These are phyloP conservation scores for Microchrysa polita DNA, from an alignment of 2,888 invertebrate genomes.

Conservation along the genomic window DNA sequence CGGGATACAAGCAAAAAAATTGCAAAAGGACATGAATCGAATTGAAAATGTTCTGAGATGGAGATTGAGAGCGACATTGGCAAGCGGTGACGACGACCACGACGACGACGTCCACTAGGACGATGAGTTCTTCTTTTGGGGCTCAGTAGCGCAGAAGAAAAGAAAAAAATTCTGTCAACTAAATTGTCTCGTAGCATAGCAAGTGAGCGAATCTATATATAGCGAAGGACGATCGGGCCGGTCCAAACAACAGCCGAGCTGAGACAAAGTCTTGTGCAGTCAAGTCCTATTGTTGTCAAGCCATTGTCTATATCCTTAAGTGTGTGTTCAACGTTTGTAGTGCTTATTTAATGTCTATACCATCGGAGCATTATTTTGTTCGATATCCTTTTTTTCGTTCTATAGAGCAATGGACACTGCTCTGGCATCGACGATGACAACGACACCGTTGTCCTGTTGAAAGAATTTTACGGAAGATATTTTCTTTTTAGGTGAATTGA, in stretches of 20 bases:
- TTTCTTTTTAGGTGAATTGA: not conserved
- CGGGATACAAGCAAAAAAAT: too few relatives aligned
- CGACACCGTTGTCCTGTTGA: too few relatives aligned
- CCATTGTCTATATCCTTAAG: conserved; percentile 17
- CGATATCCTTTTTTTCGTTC: not conserved
- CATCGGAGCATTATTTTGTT: not conserved
- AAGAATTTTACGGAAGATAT: too few relatives aligned
- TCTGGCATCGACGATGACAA: too few relatives aligned
- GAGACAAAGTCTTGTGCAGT: not conserved
- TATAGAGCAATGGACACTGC: not conserved
- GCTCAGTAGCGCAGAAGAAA: too few relatives aligned
- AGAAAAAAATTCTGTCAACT: too few relatives aligned
- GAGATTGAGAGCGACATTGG: not conserved
- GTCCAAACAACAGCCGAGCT: not conserved
- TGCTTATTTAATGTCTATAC: not conserved
- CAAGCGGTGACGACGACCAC: too few relatives aligned
- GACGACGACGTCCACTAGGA: too few relatives aligned
- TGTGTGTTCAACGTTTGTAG: conserved; percentile 4
- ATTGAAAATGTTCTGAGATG: conserved; percentile 12
- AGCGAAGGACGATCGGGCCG: not conserved
- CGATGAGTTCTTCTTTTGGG: not conserved
- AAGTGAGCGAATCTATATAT: not conserved
- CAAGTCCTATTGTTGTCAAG: not conserved
- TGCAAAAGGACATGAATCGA: conserved; percentile 26
- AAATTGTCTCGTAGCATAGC: too few relatives aligned